Conservation (phyloP, 1,140 invertebrate genomes). For the Achatina immaculata region DNA sequence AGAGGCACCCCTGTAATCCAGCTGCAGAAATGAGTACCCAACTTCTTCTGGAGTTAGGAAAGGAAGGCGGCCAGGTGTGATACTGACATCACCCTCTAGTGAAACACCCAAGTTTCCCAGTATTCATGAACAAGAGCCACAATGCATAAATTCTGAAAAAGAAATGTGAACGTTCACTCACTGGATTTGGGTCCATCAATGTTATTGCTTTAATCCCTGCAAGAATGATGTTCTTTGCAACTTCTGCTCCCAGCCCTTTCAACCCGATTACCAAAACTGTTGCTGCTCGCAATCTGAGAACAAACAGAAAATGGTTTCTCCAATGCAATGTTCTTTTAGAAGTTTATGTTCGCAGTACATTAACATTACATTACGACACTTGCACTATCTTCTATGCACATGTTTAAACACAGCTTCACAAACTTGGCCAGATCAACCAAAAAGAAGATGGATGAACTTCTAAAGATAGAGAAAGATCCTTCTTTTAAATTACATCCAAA, state of each 20-base stretch:
- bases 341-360: not conserved
- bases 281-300: conserved; percentile 83
- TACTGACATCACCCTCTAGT: no score
- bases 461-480: not conserved
- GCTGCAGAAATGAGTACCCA: no score
- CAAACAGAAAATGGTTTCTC: conserved; percentile 13
- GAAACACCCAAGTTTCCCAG: no score
- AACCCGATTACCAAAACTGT: conserved; percentile 90
- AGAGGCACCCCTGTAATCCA: no score
- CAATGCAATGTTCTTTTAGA: not conserved
- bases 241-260: conserved; percentile 92
- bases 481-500: no score
- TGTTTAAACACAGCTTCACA: not conserved
- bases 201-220: conserved; percentile 92
- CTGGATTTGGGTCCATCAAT: conserved; percentile 79
- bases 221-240: conserved; percentile 96
- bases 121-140: no score
- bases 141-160: no score
- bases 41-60: no score
- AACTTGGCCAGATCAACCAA: not conserved
- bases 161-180: no score
- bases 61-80: no score
- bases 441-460: not conserved
- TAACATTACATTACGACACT: not conserved
- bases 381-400: not conserved